These are phyloP conservation scores for Antheraea yamamai DNA, from an alignment of 2,888 invertebrate genomes.

Conservation along the genomic window DNA sequence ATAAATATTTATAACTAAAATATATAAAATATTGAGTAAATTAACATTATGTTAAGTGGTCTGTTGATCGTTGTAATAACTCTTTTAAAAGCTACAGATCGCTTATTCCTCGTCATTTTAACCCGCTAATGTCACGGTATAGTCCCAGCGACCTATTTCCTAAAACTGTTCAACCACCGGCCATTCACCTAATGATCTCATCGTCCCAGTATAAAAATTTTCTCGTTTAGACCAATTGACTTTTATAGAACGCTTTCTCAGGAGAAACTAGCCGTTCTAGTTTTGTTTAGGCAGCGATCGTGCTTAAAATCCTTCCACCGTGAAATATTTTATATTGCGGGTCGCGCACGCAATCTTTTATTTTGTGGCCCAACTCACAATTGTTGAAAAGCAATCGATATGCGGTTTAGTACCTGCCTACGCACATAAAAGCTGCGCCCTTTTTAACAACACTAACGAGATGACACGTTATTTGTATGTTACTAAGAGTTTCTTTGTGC, in stretches of 20 bases:
- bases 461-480: conserved; percentile 3
- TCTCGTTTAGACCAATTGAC: conserved; percentile 74
- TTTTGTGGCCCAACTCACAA: conserved; percentile 10
- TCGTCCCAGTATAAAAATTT: conserved; percentile 75
- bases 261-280: conserved; percentile 63
- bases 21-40: neutral
- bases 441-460: conserved; percentile 7
- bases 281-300: conserved; percentile 52
- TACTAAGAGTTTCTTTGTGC: conserved; percentile 2
- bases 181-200: conserved; percentile 79
- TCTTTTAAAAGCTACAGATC: conserved; percentile 3
- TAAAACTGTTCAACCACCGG: conserved; percentile 52
- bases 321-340: conserved; percentile 24
- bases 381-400: neutral
- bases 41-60: neutral
- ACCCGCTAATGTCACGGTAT: conserved; percentile 68
- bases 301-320: conserved; percentile 49
- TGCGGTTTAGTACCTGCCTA: conserved; percentile 10
- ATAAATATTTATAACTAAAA: neutral
- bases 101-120: conserved; percentile 16
- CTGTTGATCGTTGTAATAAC: neutral
- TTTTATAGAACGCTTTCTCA: conserved; percentile 72
- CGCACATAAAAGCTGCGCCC: conserved; percentile 10
- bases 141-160: conserved; percentile 70
- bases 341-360: conserved; percentile 5